phyloP scores from a whole-genome alignment of 2,113 vertebrate species.

The Hemicordylus capensis region DNA sequence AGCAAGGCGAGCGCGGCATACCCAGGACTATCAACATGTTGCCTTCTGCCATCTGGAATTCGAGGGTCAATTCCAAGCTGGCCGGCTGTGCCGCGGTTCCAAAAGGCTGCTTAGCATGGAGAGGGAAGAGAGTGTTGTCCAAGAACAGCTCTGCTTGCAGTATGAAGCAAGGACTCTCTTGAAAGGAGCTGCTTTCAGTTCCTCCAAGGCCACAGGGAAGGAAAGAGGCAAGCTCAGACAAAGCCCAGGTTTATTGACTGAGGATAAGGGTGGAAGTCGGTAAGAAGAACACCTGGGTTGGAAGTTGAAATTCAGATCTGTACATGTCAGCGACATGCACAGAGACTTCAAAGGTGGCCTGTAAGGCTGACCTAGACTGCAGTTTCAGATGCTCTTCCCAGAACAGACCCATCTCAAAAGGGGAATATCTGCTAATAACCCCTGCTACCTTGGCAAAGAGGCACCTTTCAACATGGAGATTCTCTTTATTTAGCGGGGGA shows the following conservation, averaged over 20 bases:
- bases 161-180: not conserved
- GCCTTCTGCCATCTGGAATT: not conserved
- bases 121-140: rapidly evolving
- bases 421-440: no score
- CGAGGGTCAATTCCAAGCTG: not conserved
- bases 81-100: not conserved
- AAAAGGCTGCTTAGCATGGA: not conserved
- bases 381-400: no score
- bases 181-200: conserved; percentile 26
- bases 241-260: not conserved
- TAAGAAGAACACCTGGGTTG: conserved; percentile 12
- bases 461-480: no score
- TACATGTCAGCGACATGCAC: not conserved
- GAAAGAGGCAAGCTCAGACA: conserved; percentile 36
- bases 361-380: not conserved
- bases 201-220: not conserved
- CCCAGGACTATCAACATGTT: not conserved
- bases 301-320: not conserved
- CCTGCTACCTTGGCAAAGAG: no score
- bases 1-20: not conserved
- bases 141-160: not conserved
- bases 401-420: no score
- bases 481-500: no score
- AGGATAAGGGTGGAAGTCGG: not conserved
- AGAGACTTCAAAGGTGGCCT: no score